Conservation (phyloP, 2,113 vertebrate species). For the Propithecus coquereli region DNA sequence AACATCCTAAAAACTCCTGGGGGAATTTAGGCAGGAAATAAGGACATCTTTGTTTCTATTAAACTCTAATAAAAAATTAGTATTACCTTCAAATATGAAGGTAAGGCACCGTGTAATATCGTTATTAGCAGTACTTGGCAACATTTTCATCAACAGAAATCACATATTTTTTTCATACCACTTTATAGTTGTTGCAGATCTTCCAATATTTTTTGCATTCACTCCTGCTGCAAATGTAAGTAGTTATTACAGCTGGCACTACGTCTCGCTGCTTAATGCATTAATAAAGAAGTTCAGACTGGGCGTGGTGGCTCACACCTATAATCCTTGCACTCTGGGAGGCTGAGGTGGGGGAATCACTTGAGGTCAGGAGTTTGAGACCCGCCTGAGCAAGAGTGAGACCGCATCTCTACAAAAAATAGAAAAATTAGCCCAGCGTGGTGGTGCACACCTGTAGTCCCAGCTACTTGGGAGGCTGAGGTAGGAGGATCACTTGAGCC, state of each 20-base stretch:
- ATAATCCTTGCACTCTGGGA: no score
- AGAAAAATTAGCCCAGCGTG: no score
- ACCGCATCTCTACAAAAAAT: no score
- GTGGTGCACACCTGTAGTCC: no score
- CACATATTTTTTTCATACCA: not conserved
- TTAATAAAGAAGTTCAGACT: not conserved
- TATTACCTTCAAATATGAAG: not conserved
- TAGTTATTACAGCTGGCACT: not conserved
- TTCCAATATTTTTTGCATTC: not conserved
- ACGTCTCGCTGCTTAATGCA: not conserved
- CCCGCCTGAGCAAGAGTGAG: no score
- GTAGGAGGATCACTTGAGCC: no score
- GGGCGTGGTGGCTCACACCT: no score
- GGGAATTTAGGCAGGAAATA: not conserved
- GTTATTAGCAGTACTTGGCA: not conserved
- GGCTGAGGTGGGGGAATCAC: no score
- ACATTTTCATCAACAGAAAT: not conserved
- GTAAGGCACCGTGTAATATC: not conserved
- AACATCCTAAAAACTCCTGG: not conserved
- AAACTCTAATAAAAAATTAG: not conserved
- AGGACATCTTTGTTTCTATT: not conserved
- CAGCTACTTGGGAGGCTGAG: no score
- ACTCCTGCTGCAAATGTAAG: not conserved
- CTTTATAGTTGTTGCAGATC: not conserved
- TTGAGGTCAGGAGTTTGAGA: no score